Conservation (phyloP, 2,113 vertebrate genomes). For the human (Homo sapiens) region DNA sequence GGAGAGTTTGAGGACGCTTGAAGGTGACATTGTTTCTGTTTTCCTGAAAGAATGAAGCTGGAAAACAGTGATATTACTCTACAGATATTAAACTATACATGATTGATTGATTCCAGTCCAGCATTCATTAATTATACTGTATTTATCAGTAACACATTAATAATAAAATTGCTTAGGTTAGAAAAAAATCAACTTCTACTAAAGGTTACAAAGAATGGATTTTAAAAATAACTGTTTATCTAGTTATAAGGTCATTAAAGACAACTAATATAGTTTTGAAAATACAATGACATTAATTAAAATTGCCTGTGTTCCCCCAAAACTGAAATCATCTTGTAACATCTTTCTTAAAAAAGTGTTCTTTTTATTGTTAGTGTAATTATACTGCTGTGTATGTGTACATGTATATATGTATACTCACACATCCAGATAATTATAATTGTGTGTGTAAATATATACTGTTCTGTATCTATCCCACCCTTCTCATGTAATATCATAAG, state of each 20-base stretch:
- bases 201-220: neutral
- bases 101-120: neutral
- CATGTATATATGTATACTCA: neutral
- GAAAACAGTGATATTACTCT: neutral
- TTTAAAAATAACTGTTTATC: neutral
- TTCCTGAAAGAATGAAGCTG: slow-evolving; percentile 21
- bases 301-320: neutral
- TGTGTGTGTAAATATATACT: neutral
- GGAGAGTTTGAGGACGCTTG: neutral
- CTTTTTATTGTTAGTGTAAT: neutral
- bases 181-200: neutral
- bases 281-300: neutral
- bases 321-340: slow-evolving; percentile 23
- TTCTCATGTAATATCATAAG: neutral
- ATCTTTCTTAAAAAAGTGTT: neutral
- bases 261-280: neutral
- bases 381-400: neutral
- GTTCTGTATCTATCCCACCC: neutral
- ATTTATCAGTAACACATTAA: neutral
- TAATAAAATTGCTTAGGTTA: neutral
- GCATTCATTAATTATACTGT: neutral
- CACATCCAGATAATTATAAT: neutral
- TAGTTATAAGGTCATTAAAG: neutral
- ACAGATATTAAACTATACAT: neutral
- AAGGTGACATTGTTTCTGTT: neutral